Evolutionary conservation across 2,888 invertebrate genomes (phyloP), one percentile per base, ranked within the genome.

Genomic region (Habroteleia sp.): DNA sequence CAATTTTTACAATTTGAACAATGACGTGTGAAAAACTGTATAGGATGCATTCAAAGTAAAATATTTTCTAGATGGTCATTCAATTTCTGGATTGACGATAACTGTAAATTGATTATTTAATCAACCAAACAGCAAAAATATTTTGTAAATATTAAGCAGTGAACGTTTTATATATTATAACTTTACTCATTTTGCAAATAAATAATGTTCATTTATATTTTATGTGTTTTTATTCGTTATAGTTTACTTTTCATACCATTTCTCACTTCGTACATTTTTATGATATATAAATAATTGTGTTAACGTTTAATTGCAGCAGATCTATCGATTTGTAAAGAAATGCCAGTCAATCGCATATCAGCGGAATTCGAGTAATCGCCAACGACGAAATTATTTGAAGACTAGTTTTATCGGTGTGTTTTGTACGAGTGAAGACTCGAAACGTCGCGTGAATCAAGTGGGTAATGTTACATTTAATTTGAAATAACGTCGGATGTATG

Each of bases 331-430:
- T 86, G 79, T 88, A 88, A 85, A 87, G 80, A 79, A 83, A 82
- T n/a, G 84, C 86, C 62, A 85, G 83, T 83, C 84, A 83, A 83
- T 50, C 39, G 39, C 83, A 83, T 84, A 84, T 84, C 84, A 81
- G 82, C 83, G 83, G 81, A 78, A 82, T 78, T 80, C 84, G 76
- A 81, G 83, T 77, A 79, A 80, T 78, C 80, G 63, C 65, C 80
- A 83, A 77, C 60, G 82, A 74, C 78, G 65, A 42, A 74, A 79
- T 68, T 78, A 83, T 83, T 83, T 80, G 75, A 80, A 86, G 77
- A 84, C 85, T 79, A 85, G 82, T 86, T 77, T 85, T 77, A 85
- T 60, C 50, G 17, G 17, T 3, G 11, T 16, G 11, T 23, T 23
- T 39, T 44, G 20, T 20, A 20, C 35, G 35, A 23, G 8, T 35